Evolutionary conservation across 2,797 vertebrate genomes (phyloP), one percentile per base, ranked within the genome.

Genomic region (Pseudochromis fuscus): DNA sequence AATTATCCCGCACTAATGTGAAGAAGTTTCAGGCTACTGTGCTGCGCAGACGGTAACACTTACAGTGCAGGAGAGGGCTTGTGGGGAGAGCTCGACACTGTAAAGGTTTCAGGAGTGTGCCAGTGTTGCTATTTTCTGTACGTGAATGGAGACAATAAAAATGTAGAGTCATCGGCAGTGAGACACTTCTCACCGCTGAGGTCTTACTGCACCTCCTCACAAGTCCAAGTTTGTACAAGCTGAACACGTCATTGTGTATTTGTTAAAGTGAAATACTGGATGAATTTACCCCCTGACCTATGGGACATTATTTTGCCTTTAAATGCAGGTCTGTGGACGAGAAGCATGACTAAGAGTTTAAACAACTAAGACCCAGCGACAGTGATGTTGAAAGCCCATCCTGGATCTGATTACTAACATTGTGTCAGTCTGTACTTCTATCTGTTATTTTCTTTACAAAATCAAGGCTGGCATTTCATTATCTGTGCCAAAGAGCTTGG

Each of bases 1-100:
- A 83, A 84, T 89, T 88, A 88, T 40, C 58, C 63, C 2, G 28
- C 48, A n/a, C 51, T 83, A 85, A 82, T 75, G 82, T 77, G 81
- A 63, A 72, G 69, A 70, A 69, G 50, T 50, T 79, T 66, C 38
- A 48, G 78, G 66, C 64, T 67, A n/a, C 67, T 38, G 27, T 25
- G 57, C 33, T 45, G 77, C 45, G 25, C 81, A 67, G 66, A 84
- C 56, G 76, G 72, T 51, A 85, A 78, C 78, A 53, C 59, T 86
- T 79, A 68, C 11, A 67, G 67, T 27, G 38, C 23, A 58, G 72
- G 58, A 31, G 67, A 42, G 70, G 19, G 8, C 27, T 62, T 46
- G 52, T 51, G 67, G 52, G 61, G 59, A 51, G 44, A 55, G 67
- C n/a, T 52, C 60, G 70, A 46, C 62, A 52, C 3, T 35, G 51